A percentile compares a stretch with the other conserved stretches of the same genome.
These are phyloP conservation scores for Dascyllus trimaculatus DNA, from an alignment of 2,113 vertebrate genomes.

Conservation along the genomic window DNA sequence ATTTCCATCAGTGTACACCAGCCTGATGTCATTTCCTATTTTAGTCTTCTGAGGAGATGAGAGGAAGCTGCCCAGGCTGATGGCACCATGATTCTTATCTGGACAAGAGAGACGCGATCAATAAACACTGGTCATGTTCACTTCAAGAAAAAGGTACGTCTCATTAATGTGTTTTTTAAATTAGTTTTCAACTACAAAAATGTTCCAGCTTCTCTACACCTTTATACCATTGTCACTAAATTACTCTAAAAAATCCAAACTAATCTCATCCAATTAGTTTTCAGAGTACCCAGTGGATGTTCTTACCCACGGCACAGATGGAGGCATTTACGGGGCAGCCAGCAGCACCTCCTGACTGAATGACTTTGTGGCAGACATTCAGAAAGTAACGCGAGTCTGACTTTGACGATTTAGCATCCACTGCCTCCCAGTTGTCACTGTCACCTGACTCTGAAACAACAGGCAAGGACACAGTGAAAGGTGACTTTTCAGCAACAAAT, in stretches of 20 bases:
- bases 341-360: conserved; percentile 80
- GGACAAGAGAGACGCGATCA: conserved; percentile 30
- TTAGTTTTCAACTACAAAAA: too few relatives aligned
- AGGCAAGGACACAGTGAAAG: background rate
- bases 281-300: too few relatives aligned
- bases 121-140: background rate
- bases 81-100: conserved; percentile 82
- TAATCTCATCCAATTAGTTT: too few relatives aligned
- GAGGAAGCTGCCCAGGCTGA: conserved; percentile 91
- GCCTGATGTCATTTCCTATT: conserved; percentile 87
- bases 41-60: conserved; percentile 87
- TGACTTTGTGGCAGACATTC: conserved; percentile 92
- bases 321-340: conserved; percentile 88
- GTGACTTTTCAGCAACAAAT: background rate
- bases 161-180: too few relatives aligned
- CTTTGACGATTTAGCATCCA: conserved; percentile 82
- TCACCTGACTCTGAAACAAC: conserved; percentile 80
- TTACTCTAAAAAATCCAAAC: too few relatives aligned
- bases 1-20: conserved; percentile 90
- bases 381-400: conserved; percentile 86
- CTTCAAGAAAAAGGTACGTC: background rate
- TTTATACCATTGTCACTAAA: too few relatives aligned
- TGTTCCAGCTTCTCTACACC: too few relatives aligned
- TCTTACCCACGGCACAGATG: conserved; percentile 92
- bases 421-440: conserved; percentile 91